A percentile compares a stretch with the other conserved stretches of the same genome.
Evolutionary conservation across 1,140 invertebrate genomes (phyloP).

Genomic region (Glossosoma conforme): DNA sequence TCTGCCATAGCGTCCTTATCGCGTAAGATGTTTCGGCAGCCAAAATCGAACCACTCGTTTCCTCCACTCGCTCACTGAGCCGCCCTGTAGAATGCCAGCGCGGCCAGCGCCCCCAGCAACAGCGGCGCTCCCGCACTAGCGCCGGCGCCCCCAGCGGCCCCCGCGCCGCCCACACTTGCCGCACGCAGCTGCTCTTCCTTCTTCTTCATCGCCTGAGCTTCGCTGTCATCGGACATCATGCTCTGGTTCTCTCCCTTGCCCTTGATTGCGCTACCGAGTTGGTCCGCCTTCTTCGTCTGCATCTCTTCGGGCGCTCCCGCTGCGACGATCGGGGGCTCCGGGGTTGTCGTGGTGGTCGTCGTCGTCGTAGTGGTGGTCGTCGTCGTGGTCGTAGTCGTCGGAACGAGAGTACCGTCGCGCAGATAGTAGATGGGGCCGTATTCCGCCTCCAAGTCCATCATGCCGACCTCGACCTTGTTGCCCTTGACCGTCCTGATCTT

Average conservation of each 20-base stretch:
- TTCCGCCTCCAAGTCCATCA: constrained; percentile 60
- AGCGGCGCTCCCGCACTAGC: too few relatives aligned
- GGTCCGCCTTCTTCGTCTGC: constrained; percentile 30
- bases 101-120: too few relatives aligned
- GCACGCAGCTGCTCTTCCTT: constrained; percentile 43
- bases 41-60: too few relatives aligned
- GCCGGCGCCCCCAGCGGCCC: constrained; percentile 34
- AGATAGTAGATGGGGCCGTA: constrained; percentile 70
- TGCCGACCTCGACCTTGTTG: constrained; percentile 56
- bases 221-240: constrained; percentile 40
- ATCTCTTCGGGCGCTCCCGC: constrained; percentile 37
- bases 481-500: constrained; percentile 48
- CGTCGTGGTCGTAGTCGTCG: constrained; percentile 68
- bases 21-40: too few relatives aligned
- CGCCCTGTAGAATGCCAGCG: constrained; percentile 24
- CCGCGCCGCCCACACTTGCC: constrained; percentile 39
- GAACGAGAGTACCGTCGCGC: constrained; percentile 67
- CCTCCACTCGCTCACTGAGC: too few relatives aligned
- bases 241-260: constrained; percentile 40
- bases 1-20: too few relatives aligned
- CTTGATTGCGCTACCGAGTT: constrained; percentile 21
- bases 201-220: constrained; percentile 35
- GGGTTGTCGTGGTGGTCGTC: constrained; percentile 53
- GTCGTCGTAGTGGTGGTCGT: constrained; percentile 65
- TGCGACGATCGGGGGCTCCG: constrained; percentile 41